Base-by-base conservation (phyloP, 1,140 invertebrate species). In the Drosophila aff. region DNA sequence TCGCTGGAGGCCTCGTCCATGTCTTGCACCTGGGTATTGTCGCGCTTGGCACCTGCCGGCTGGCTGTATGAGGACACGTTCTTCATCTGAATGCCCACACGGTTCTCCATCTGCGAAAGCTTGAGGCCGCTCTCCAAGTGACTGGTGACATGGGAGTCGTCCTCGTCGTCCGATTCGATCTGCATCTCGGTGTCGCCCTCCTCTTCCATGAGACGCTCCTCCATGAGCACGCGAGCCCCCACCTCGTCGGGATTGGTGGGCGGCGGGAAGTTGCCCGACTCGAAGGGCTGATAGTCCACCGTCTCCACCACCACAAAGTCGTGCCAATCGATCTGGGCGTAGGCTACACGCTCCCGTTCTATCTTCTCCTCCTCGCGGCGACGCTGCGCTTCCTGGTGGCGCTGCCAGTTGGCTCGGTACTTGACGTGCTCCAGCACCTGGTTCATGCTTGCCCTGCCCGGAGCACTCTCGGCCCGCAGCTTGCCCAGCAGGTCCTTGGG, bases 261-360 rank as follows among this genome's bases (percentile, higher is more conserved):
- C 9, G 98, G 97, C 21, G 98, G 99, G 89, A 99, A 98, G 92
- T 97, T 97, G 28, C 98, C 98, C 13, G 96, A 96, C 94, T 99
- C 99, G 87, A 98, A 98, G 1, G 97, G 97, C 80, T 99, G 98
- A 93, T 99, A 99, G 93, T 99, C 99, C 0, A 99, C 99, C 0
- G 99, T 99, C 93, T 99, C 99, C 0, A 99, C 99, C 1, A 99
- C 98, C 3, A 99, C 99, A 94, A 99, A 99, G 94, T 99, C 99
- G 92, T 99, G 99, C 99, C 99, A 99, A 93, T 99, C 99, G 79
- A 99, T 99, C 87, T 98, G 97, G 4, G 98, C 98, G 93, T 99
- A 99, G 0, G 98, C 98, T 38, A 99, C 96, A 93, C 98, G 95
- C 93, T 99, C 99, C 43, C 97, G 95, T 93, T 99, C 99, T 18